Percentiles rank a stretch among this genome's conserved stretches.
Conservation (phyloP, 1,140 invertebrate genomes). For the Armadillidium nasatum region DNA sequence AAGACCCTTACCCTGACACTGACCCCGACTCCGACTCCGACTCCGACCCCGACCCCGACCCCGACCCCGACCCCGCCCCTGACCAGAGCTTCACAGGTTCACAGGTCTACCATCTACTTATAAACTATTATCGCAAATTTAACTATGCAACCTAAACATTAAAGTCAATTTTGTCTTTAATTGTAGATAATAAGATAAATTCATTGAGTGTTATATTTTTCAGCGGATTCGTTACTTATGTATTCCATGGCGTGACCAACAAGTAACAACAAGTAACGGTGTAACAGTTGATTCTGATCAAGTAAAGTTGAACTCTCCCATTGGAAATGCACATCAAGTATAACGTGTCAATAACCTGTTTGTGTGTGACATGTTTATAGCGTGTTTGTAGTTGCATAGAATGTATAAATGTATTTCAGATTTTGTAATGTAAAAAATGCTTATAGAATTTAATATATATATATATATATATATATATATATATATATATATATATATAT, state of each 20-base stretch:
- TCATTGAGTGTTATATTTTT: not conserved
- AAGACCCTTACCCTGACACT: too few relatives aligned
- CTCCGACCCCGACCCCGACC: too few relatives aligned
- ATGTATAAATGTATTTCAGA: not conserved
- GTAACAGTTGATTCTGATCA: not conserved
- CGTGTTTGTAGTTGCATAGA: not conserved
- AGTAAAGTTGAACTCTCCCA: not conserved
- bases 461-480: conserved; percentile 15
- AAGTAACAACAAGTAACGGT: not conserved
- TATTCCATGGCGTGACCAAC: conserved; percentile 1
- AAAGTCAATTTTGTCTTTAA: too few relatives aligned
- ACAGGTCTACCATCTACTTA: too few relatives aligned
- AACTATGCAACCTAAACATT: too few relatives aligned
- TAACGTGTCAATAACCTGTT: not conserved
- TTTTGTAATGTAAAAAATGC: not conserved
- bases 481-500: conserved; percentile 15
- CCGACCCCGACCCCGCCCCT: too few relatives aligned
- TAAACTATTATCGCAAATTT: too few relatives aligned
- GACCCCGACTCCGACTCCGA: too few relatives aligned
- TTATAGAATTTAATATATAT: not conserved
- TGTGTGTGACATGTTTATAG: not conserved
- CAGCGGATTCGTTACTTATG: not conserved
- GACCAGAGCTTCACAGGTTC: too few relatives aligned
- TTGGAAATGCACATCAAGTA: conserved; percentile 1
- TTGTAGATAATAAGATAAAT: too few relatives aligned